phyloP scores from a whole-genome alignment of 37 sponge, comb jelly and placozoan species.

The Sycon ciliatum region DNA sequence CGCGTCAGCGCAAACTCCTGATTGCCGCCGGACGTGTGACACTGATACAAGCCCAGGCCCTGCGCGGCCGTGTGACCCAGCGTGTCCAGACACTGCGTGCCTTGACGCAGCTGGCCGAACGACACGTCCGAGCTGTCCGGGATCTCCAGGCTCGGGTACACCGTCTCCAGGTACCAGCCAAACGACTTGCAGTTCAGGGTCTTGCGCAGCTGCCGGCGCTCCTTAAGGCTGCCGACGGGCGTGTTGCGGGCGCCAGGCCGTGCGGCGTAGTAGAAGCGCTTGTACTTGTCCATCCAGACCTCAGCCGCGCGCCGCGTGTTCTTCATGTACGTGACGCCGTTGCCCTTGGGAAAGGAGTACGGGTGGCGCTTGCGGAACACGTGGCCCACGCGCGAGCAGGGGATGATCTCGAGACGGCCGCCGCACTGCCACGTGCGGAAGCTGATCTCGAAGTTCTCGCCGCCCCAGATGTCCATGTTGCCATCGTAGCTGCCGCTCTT shows the following conservation, averaged over 20 bases:
- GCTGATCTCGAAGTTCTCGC: slow-evolving; percentile 97
- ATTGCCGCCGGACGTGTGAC: slow-evolving; percentile 81
- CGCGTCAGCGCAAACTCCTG: slow-evolving; percentile 48
- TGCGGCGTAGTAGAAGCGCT: slow-evolving; percentile 67
- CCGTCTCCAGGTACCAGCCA: slow-evolving; percentile 75
- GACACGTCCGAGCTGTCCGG: slow-evolving; percentile 31
- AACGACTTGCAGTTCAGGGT: slow-evolving; percentile 69
- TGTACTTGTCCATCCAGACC: slow-evolving; percentile 98
- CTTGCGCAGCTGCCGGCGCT: slow-evolving; percentile 48
- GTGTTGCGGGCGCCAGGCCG: slow-evolving; percentile 56
- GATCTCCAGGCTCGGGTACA: slow-evolving; percentile 75
- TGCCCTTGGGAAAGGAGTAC: slow-evolving; percentile 90
- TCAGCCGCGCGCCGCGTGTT: slow-evolving; percentile 84
- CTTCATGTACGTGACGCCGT: slow-evolving; percentile 82
- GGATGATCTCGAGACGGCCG: slow-evolving; percentile 90
- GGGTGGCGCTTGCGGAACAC: slow-evolving; percentile 96
- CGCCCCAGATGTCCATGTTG: slow-evolving; percentile 99
- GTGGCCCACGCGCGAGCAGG: slow-evolving; percentile 96
- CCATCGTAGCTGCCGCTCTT: slow-evolving; percentile 77
- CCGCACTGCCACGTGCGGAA: slow-evolving; percentile 96
- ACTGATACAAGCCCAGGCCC: slow-evolving; percentile 50
- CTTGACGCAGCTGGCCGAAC: slow-evolving; percentile 51
- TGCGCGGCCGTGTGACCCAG: slow-evolving; percentile 39
- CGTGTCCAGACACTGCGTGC: slow-evolving; percentile 67
- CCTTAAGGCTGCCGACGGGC: slow-evolving; percentile 45